Conservation (phyloP, 1,140 invertebrate genomes). For the Bombus terrestris region DNA sequence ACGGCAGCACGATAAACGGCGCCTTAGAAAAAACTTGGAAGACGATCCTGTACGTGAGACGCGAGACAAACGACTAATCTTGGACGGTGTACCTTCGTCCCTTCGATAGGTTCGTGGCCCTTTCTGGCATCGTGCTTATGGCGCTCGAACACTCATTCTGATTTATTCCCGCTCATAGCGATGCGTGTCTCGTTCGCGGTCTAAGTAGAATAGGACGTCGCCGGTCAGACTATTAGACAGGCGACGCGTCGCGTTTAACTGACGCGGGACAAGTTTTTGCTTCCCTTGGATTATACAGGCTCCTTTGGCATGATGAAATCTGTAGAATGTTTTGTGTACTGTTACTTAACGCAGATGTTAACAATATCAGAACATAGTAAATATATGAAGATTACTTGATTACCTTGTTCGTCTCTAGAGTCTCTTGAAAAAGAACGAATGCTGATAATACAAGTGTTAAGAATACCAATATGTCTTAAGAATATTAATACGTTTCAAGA, state of each 20-base stretch:
- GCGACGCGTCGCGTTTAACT: background rate
- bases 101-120: constrained; percentile 23
- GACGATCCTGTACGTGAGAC: constrained; percentile 67
- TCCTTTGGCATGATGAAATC: background rate
- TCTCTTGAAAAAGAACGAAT: too few species aligned
- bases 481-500: too few species aligned
- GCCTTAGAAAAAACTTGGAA: constrained; percentile 52
- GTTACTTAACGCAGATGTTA: too few species aligned
- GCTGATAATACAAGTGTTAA: too few species aligned
- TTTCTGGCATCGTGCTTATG: constrained; percentile 5
- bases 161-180: constrained; percentile 25
- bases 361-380: too few species aligned
- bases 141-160: background rate
- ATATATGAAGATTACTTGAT: too few species aligned
- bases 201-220: constrained; percentile 32
- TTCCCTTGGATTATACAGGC: background rate
- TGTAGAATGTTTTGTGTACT: background rate
- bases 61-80: constrained; percentile 65
- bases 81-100: background rate
- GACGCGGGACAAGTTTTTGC: background rate
- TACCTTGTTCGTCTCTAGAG: too few species aligned
- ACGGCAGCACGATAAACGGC: constrained; percentile 48
- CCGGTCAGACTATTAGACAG: constrained; percentile 22
- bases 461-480: too few species aligned
- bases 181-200: background rate